Conservation (phyloP, 2,888 invertebrate species). For the Urechis unicinctus region DNA sequence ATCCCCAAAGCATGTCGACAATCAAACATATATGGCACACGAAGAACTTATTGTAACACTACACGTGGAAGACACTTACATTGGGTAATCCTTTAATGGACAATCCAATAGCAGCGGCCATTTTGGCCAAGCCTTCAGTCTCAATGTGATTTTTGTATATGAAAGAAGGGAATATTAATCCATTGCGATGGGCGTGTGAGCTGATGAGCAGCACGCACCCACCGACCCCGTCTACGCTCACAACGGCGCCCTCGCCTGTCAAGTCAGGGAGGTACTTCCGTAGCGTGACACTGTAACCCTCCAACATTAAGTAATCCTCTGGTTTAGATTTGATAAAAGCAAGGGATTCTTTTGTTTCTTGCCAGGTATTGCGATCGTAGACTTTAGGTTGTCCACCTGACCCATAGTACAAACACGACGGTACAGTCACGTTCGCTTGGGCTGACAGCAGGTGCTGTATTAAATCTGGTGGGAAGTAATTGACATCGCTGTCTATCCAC, state of each 20-base stretch:
- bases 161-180: constrained; percentile 36
- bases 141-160: constrained; percentile 37
- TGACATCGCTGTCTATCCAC: constrained; percentile 42
- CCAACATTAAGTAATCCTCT: constrained; percentile 29
- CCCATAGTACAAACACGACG: constrained; percentile 29
- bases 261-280: constrained; percentile 33
- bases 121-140: constrained; percentile 42
- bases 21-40: no score
- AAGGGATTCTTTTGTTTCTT: constrained; percentile 32
- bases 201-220: constrained; percentile 36
- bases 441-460: constrained; percentile 35
- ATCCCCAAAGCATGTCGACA: no score
- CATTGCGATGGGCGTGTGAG: constrained; percentile 32
- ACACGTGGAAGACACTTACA: constrained; percentile 27
- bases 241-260: constrained; percentile 31
- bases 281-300: constrained; percentile 32
- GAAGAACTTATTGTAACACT: no score
- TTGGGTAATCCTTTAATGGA: constrained; percentile 35
- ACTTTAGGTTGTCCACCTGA: constrained; percentile 14
- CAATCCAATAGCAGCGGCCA: constrained; percentile 34
- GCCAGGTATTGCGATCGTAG: constrained; percentile 43
- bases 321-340: constrained; percentile 21
- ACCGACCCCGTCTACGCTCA: constrained; percentile 42
- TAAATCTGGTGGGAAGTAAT: constrained; percentile 30
- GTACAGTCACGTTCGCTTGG: constrained; percentile 31